These are phyloP conservation scores for Pseudotriccus pelzelni DNA, from an alignment of 2,797 vertebrate genomes.

Conservation along the genomic window DNA sequence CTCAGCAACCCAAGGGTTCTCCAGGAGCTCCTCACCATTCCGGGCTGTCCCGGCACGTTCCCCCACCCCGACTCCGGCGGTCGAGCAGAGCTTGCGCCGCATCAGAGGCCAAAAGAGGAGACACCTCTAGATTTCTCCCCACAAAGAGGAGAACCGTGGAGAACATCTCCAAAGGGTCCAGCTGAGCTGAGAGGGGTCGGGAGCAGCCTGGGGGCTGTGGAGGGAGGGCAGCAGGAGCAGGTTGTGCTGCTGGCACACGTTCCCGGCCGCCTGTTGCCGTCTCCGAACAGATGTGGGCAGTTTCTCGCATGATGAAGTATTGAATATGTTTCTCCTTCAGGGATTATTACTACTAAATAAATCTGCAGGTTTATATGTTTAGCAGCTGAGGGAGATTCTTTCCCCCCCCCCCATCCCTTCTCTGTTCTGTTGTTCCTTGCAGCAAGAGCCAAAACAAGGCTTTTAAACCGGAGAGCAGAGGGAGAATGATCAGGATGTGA, in stretches of 20 bases:
- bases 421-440: neutral
- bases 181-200: neutral
- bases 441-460: conserved; percentile 46
- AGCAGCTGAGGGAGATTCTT: conserved; percentile 65
- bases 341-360: conserved; percentile 66
- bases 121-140: neutral
- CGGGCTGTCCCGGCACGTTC: fast-evolving
- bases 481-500: neutral
- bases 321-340: conserved; percentile 61
- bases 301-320: conserved; percentile 63
- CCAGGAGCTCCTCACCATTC: neutral
- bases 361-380: conserved; percentile 67
- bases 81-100: neutral
- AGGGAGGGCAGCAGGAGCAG: conserved; percentile 13
- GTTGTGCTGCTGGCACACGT: conserved; percentile 45
- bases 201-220: neutral
- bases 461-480: neutral
- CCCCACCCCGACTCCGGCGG: neutral
- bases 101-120: neutral
- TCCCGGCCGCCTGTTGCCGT: conserved; percentile 23
- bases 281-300: conserved; percentile 63
- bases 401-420: neutral
- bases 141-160: neutral
- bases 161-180: neutral
- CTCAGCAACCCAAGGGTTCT: neutral